These are phyloP conservation scores for Siniperca scherzeri DNA, from an alignment of 2,797 vertebrate genomes.

Conservation along the genomic window DNA sequence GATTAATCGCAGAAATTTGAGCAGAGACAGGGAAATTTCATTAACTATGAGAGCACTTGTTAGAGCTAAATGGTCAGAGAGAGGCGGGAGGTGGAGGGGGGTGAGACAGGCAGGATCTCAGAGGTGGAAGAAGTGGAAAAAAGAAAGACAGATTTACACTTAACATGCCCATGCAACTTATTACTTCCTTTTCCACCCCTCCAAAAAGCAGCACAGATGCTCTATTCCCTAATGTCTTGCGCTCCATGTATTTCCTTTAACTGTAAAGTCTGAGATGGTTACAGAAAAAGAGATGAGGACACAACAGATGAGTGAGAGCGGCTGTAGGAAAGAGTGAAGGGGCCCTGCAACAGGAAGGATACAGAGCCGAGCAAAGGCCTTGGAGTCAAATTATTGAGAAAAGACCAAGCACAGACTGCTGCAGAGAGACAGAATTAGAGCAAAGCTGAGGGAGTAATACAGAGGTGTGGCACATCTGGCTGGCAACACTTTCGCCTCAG, in stretches of 20 bases:
- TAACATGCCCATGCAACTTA: conserved; percentile 25
- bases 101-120: conserved; percentile 29
- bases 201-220: not conserved
- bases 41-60: conserved; percentile 83
- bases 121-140: conserved; percentile 40
- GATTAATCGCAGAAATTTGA: conserved; percentile 83
- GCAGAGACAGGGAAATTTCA: conserved; percentile 82
- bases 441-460: conserved; percentile 45
- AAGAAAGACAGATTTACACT: conserved; percentile 31
- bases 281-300: conserved; percentile 30
- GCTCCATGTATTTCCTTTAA: not conserved
- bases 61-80: conserved; percentile 81
- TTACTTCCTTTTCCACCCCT: not conserved
- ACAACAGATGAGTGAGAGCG: conserved; percentile 41
- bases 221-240: not conserved
- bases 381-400: conserved; percentile 53
- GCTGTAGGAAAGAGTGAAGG: conserved; percentile 32
- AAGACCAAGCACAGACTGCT: conserved; percentile 32
- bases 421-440: conserved; percentile 64
- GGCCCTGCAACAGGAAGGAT: conserved; percentile 67
- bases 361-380: conserved; percentile 45
- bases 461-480: conserved; percentile 66
- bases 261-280: conserved; percentile 25
- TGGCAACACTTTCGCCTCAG: conserved; percentile 69
- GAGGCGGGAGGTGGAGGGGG: conserved; percentile 54